Base-by-base conservation (phyloP, 2,797 vertebrate species). In the Phalloptychus januarius region DNA sequence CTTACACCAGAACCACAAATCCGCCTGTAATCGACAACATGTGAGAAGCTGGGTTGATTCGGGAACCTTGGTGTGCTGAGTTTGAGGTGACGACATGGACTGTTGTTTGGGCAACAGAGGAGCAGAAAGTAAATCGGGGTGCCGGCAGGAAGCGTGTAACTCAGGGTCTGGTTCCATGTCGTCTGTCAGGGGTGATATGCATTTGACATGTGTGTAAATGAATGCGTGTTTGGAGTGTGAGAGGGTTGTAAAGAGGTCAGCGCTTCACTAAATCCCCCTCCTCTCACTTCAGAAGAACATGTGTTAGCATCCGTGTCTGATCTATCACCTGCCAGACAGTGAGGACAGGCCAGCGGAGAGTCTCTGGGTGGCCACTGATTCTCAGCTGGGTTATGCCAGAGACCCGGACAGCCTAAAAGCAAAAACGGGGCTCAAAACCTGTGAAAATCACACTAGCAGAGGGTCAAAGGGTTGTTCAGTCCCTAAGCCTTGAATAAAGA, bases 311-410 rank as follows among this genome's bases (percentile, higher is more conserved):
- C 89, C 75, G 82, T 90, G 91, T 92, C 90, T 90, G 90, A 92
- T 93, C 90, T 90, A 90, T 93, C 93, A 94, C 91, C 93, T 94
- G 93, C 89, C 90, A 92, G 90, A 91, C 91, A 87, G 91, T 83
- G 92, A 89, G 89, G 89, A 94, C 89, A 89, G 83, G 87, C 82
- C 89, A 81, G 56, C 15, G 28, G 36, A 54, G 83, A 86, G 87
- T 69, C 81, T 84, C 85, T 88, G 89, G 92, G 93, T 93, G 92
- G 91, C 86, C 88, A 23, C 76, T 74, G 87, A 84, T 79, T 85
- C 80, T 88, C 86, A 84, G 87, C 83, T 83, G 88, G 76, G 67
- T n/a, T 44, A 40, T 67, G 6, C 16, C 23, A 44, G 12, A 70
- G 25, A 74, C 75, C 42, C 83, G 70, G 72, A 91, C 87, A 83